Base-by-base conservation (phyloP, 1,140 invertebrate genomes). In the Parasteatoda tepidariorum region DNA sequence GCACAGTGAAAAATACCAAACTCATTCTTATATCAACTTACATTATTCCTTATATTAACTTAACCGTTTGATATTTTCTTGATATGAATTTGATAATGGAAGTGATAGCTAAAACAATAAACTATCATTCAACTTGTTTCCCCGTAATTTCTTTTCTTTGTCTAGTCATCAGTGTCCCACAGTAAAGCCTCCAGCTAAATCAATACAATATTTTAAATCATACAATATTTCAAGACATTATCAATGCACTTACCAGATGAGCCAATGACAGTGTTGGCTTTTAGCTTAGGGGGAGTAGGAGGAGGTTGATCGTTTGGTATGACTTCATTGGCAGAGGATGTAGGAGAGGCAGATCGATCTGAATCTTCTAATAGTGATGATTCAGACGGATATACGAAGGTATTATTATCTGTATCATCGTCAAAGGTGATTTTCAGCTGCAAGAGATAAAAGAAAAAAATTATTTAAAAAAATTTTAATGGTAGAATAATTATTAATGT, bases 371-470 rank as follows among this genome's bases (percentile, higher is more conserved):
- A 89, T 86, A 93, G 89, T 61, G 94, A 95, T 59, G 92, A 91
- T 89, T 96, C 95, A 83, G 94, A 95, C 57, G 95, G 95, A 88
- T 96, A 96, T 89, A 96, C 94, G 89, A 94, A 95, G 48, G 94
- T 94, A 92, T 92, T 66, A 94, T 95, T 31, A 94, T 82, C 78
- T 9, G 71, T 92, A 48, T 92, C 92, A 87, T 96, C 95, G 87
- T 95, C 93, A 89, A 96, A 96, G 85, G 94, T 93, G 87, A 96
- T 94, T 88, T 92, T 94, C 87, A 95, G 90, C 94, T 95, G 91
- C 67, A 91, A 90, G 66, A 41, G 6, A 41, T 48, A 6, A 78
- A n/a, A n/a, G 57, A 55, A 75, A 41, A 24, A 62, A 33, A 34
- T 48, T 48, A 9, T 48, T 48, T 48, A 48, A 48, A n/a, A 9